Base-by-base conservation (phyloP, 2,797 vertebrate genomes). In the Protonibea diacanthus region DNA sequence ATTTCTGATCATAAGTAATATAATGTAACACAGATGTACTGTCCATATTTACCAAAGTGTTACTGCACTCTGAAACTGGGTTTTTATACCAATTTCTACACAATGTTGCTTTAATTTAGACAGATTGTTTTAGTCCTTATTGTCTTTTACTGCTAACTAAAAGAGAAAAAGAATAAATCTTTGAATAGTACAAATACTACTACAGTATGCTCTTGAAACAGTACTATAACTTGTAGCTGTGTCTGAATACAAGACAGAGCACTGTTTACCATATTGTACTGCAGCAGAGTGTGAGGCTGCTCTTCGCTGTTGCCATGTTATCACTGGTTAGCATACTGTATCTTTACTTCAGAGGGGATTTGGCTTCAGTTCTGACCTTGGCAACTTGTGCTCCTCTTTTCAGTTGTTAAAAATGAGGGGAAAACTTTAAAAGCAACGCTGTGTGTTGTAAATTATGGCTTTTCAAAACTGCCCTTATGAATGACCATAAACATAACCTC, bases 401-500 rank as follows among this genome's bases (percentile, higher is more conserved):
- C 45, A 83, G 60, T 70, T 70, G 72, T 82, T 86, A 71, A 80
- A 82, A 83, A 80, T 49, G 45, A 89, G 53, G 44, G 3, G 53
- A 83, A 76, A 60, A 15, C 5, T 47, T 70, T 25, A 59, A 78
- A 86, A 69, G 78, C 87, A 52, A 59, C 45, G n/a, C 15, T 52
- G 53, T 51, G 38, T 52, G 45, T 76, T 56, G 49, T 57, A 81
- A 87, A 89, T 80, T 25, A 74, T 71, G 10, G 62, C 70, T 78
- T 87, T 59, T 85, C 56, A 55, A 72, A 88, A 81, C 29, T 62
- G 48, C 80, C 52, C 67, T 74, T 81, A 84, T 74, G 71, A 85
- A 83, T 75, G 78, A 25, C 66, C 71, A 86, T 89, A 91, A 91
- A 91, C 85, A 91, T 78, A 84, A 85, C 77, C 80, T 83, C 72